Conservation (phyloP, 2,888 invertebrate species). For the Azorinus chamasolen region DNA sequence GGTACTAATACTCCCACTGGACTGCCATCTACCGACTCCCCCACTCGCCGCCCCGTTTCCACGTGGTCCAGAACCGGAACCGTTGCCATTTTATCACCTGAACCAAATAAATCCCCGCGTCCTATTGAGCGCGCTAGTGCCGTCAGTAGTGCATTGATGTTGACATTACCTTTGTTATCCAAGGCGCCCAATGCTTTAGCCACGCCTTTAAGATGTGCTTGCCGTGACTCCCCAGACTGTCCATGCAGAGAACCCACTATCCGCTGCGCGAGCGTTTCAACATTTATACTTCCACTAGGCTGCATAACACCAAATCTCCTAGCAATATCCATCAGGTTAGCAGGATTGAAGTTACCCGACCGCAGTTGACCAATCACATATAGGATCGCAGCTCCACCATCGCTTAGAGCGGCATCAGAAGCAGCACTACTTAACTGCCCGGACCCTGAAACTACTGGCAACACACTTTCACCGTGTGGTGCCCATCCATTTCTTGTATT, state of each 20-base stretch:
- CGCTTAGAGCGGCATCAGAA: neutral
- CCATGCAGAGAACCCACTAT: constrained; percentile 26
- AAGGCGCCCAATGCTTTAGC: constrained; percentile 43
- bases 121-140: no score
- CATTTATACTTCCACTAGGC: constrained; percentile 33
- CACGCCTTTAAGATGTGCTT: constrained; percentile 36
- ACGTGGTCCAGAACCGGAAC: no score
- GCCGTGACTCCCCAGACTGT: neutral
- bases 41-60: no score
- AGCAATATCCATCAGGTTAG: constrained; percentile 26
- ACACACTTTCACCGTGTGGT: constrained; percentile 9
- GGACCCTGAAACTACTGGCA: neutral
- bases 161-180: constrained; percentile 47
- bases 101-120: no score
- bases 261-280: constrained; percentile 28
- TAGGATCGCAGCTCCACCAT: constrained; percentile 11
- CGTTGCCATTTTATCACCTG: no score
- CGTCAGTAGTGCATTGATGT: constrained; percentile 23
- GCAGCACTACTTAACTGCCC: constrained; percentile 1
- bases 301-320: constrained; percentile 29
- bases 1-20: no score
- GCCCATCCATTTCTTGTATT: constrained; percentile 2
- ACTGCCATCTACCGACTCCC: no score
- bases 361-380: constrained; percentile 36
- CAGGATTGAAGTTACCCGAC: constrained; percentile 16